Percentiles rank a stretch among this genome's conserved stretches.
Conservation (phyloP, 2,888 invertebrate species). For the Sturmia bella region DNA sequence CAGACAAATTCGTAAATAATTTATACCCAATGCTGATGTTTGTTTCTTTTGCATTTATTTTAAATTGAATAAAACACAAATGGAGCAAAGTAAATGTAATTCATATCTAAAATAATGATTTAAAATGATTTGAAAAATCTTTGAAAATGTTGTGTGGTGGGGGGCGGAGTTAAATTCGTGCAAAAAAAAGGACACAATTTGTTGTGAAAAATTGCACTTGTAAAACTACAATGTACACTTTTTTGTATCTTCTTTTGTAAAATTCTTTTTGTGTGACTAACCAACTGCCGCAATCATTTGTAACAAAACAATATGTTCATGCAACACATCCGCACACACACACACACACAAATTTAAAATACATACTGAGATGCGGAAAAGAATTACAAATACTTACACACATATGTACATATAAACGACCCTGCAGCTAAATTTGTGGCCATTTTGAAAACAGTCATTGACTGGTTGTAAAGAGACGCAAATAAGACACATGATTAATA, state of each 20-base stretch:
- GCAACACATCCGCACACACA: constrained; percentile 24
- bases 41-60: no score
- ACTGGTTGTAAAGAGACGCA: no score
- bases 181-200: constrained; percentile 62
- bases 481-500: no score
- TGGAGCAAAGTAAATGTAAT: not conserved
- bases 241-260: constrained; percentile 12
- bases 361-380: no score
- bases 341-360: not conserved
- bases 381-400: no score
- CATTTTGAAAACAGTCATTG: no score
- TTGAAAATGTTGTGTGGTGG: constrained; percentile 7
- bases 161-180: constrained; percentile 1
- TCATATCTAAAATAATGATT: no score
- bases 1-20: no score
- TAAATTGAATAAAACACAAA: not conserved
- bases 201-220: constrained; percentile 52
- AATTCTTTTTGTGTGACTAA: constrained; percentile 58
- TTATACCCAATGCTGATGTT: no score
- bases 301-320: constrained; percentile 64
- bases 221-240: constrained; percentile 29
- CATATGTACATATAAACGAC: no score
- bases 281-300: constrained; percentile 68
- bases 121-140: not conserved
- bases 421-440: no score